Base-by-base conservation (phyloP, 1,140 invertebrate species). In the Belonocnema kinseyi region DNA sequence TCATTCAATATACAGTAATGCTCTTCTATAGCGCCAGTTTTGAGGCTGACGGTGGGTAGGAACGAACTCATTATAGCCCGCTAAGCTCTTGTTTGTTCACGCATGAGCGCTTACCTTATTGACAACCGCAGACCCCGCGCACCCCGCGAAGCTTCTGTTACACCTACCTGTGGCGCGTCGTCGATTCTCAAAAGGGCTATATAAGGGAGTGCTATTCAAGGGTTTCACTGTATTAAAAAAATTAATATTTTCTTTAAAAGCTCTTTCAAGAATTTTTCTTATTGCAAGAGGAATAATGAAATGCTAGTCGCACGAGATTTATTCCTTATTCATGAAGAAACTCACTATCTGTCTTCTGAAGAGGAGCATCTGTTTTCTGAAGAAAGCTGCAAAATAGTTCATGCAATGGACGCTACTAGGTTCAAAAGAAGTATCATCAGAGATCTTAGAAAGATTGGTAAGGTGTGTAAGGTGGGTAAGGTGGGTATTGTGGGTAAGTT, bases 341-440 rank as follows among this genome's bases (percentile, higher is more conserved):
- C 46, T 46, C 26, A 66, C 61, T 66, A 40, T 66, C 26, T 66
- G 61, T 66, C 33, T 66, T 66, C 26, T 33, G 61, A 40, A 26
- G 33, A 14, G 61, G 26, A 66, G 61, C 61, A 66, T 46, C 61
- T 66, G 61, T 66, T 56, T 56, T 66, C 61, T 66, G 26, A 40
- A 40, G 26, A 66, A 66, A 66, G 61, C 46, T 66, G 26, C 40
- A 66, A 66, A 66, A 33, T 66, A 66, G 26, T 66, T 40, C 61
- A 66, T 40, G 61, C 61, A 33, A 14, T 66, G 26, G 26, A 40
- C n/a, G 61, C 26, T 66, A 66, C 14, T 66, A 66, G 61, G 61
- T 21, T 66, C 26, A 40, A 66, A 40, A 66, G 61, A 33, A 66
- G 61, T 66, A 66, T 66, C 61, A 40, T 40, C 61, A 66, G 33